Percentiles rank a stretch among this genome's conserved stretches.
phyloP scores from a whole-genome alignment of 2,888 invertebrate species.

The Parapristionchus giblindavisi region DNA sequence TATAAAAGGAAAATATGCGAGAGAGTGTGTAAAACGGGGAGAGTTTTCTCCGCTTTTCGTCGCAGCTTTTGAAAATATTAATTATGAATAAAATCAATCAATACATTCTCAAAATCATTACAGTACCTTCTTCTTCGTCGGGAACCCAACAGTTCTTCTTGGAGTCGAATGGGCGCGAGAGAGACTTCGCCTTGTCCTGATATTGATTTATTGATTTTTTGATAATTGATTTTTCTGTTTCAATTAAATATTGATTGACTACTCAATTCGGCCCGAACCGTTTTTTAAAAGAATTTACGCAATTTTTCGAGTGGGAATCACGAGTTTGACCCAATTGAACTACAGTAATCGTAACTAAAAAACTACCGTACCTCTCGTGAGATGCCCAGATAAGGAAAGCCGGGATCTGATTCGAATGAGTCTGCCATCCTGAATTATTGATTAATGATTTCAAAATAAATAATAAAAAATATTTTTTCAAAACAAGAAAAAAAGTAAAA shows the following conservation, averaged over 20 bases:
- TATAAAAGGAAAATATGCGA: neutral
- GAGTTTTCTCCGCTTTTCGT: neutral
- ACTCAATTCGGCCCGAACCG: no score
- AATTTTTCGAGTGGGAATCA: no score
- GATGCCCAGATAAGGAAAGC: slow-evolving; percentile 61
- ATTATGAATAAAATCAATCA: neutral
- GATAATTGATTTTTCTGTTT: no score
- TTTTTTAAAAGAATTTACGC: no score
- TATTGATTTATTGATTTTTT: no score
- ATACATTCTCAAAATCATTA: no score
- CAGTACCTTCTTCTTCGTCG: slow-evolving; percentile 74
- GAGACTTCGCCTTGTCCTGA: slow-evolving; percentile 51
- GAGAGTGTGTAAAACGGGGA: neutral
- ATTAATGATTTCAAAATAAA: no score
- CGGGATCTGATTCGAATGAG: slow-evolving; percentile 64
- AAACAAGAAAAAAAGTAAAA: no score
- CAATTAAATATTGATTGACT: no score
- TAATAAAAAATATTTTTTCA: no score
- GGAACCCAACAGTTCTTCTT: slow-evolving; percentile 66
- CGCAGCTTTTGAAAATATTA: neutral
- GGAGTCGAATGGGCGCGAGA: slow-evolving; percentile 59
- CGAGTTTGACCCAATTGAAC: no score
- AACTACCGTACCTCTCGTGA: slow-evolving; percentile 50
- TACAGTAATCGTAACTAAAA: neutral
- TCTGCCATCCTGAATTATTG: no score